Evolutionary conservation across 2,888 invertebrate genomes (phyloP).

Genomic region (Watsonalla binaria): DNA sequence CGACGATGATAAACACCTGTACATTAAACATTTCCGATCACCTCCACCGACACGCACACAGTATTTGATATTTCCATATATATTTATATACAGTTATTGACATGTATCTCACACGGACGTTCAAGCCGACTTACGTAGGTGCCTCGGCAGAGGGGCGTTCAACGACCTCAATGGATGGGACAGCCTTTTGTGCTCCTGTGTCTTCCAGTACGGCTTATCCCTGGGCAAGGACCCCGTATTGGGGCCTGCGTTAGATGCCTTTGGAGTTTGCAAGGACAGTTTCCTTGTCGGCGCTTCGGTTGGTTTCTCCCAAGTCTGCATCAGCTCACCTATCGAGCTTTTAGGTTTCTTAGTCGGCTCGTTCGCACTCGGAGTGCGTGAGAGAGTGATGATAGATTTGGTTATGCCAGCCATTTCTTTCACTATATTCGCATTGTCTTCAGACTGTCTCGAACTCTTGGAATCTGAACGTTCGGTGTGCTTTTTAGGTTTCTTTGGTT

Average conservation of each 20-base stretch:
- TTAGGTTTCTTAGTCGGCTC: conserved; percentile 34
- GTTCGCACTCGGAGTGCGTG: conserved; percentile 62
- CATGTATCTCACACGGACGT: conserved; percentile 47
- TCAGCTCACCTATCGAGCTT: conserved; percentile 37
- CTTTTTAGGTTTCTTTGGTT: conserved; percentile 56
- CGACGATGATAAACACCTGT: too few species aligned
- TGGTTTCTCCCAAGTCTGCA: conserved; percentile 42
- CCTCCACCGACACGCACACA: conserved; percentile 27
- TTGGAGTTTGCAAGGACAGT: conserved; percentile 54
- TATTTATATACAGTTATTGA: conserved; percentile 57
- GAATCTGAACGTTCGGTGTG: background rate
- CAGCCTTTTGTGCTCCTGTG: conserved; percentile 66
- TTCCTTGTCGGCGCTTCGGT: conserved; percentile 39
- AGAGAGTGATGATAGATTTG: conserved; percentile 59
- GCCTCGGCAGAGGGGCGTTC: conserved; percentile 54
- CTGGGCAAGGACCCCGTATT: conserved; percentile 58
- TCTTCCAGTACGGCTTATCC: conserved; percentile 67
- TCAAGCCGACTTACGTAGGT: conserved; percentile 70
- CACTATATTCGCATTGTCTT: conserved; percentile 10
- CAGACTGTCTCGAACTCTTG: background rate
- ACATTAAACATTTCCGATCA: conserved; percentile 3
- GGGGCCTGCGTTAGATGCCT: conserved; percentile 30
- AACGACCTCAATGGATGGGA: conserved; percentile 66
- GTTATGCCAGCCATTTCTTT: conserved; percentile 51
- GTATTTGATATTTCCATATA: conserved; percentile 38